Conservation (phyloP, 2,113 vertebrate genomes). For the Acrocephalus kingi region DNA sequence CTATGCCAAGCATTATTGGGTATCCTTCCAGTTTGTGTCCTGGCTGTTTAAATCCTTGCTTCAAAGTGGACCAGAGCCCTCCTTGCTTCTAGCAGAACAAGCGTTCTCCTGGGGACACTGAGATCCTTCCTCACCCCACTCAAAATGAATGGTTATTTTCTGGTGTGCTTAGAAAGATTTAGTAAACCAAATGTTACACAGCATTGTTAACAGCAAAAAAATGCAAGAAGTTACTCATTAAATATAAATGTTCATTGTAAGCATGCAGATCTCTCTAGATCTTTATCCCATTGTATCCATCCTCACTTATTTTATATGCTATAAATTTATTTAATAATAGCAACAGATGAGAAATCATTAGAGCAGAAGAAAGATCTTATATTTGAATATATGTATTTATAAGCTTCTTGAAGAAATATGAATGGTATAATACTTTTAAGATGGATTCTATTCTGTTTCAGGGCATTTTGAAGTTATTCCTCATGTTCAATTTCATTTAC, state of each 20-base stretch:
- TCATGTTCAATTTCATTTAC: not conserved
- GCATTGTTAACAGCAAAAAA: not conserved
- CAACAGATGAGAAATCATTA: slow-evolving; percentile 10
- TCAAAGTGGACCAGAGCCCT: not conserved
- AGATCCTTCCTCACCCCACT: not conserved
- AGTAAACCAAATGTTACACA: not conserved
- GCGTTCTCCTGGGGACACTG: not conserved
- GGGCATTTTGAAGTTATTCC: not conserved
- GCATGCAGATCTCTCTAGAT: not conserved
- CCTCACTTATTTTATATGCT: not conserved
- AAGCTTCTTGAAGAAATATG: not conserved
- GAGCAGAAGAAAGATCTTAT: not conserved
- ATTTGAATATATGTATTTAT: not conserved
- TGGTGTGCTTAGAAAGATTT: not conserved
- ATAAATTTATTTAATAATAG: not conserved
- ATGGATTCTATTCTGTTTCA: not conserved
- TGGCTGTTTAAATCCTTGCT: not conserved
- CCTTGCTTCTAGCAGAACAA: not conserved
- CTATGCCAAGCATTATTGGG: not conserved
- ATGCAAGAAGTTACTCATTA: not conserved
- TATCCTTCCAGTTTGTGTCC: not conserved
- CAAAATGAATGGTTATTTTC: not conserved
- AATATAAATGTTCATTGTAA: not conserved
- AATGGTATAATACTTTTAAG: not conserved
- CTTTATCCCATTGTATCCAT: not conserved